Evolutionary conservation across 1,140 invertebrate genomes (phyloP).

Genomic region (Ostrea edulis): DNA sequence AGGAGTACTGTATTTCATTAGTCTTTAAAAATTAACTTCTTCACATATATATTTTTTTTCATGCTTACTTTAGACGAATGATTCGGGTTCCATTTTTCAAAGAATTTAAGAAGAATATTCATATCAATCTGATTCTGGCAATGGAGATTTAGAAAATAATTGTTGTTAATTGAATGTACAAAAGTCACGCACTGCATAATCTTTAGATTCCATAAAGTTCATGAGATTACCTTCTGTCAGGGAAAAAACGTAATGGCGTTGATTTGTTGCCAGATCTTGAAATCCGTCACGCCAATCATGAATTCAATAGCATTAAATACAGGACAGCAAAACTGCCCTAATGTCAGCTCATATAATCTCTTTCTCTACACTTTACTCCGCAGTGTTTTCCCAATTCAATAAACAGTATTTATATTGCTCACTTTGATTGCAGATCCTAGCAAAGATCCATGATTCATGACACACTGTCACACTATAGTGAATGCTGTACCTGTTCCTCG

Average conservation of each 20-base stretch:
- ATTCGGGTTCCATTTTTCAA: too few relatives aligned
- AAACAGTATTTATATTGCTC: not conserved
- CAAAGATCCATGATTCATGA: not conserved
- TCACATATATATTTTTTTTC: too few relatives aligned
- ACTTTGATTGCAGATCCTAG: not conserved
- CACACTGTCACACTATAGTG: not conserved
- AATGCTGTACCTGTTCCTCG: not conserved
- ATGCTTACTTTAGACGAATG: too few relatives aligned
- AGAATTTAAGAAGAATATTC: too few relatives aligned
- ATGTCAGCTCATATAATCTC: not conserved
- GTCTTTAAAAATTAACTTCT: too few relatives aligned
- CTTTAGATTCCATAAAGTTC: too few relatives aligned
- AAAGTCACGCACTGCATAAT: too few relatives aligned
- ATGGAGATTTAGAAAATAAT: too few relatives aligned
- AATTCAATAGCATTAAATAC: not conserved
- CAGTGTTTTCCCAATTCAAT: not conserved
- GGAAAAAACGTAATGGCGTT: not conserved
- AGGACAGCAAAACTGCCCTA: not conserved
- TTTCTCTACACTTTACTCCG: not conserved
- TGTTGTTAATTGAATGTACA: too few relatives aligned
- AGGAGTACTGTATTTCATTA: too few relatives aligned
- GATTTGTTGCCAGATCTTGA: not conserved
- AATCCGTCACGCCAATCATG: not conserved
- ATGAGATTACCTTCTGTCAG: not conserved
- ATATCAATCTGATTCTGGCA: too few relatives aligned